Percentiles rank a stretch among this genome's conserved stretches.
These are phyloP conservation scores for Rattus rattus DNA, from an alignment of 2,113 vertebrate species.

Conservation along the genomic window DNA sequence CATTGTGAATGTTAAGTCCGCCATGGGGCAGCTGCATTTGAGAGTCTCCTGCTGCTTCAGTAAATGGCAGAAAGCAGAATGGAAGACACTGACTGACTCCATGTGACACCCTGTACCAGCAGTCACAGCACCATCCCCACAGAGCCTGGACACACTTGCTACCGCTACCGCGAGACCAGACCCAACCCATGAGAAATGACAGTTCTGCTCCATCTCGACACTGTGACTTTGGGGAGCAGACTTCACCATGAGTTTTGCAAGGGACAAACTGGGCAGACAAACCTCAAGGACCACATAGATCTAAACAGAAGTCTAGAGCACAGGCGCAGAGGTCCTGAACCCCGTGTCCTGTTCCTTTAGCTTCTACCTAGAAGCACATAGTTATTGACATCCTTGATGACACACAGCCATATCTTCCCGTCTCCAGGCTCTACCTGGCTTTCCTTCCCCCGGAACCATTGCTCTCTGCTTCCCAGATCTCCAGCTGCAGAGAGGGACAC, in stretches of 20 bases:
- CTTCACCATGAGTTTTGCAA: neutral
- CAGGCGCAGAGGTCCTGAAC: neutral
- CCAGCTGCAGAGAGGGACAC: neutral
- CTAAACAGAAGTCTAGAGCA: neutral
- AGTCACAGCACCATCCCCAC: too few relatives aligned
- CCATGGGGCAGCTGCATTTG: neutral
- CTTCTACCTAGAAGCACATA: neutral
- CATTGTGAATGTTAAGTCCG: neutral
- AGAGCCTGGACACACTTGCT: neutral
- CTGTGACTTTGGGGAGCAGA: neutral
- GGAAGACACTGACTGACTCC: neutral
- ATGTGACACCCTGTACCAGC: too few relatives aligned
- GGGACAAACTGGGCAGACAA: neutral
- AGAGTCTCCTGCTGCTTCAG: neutral
- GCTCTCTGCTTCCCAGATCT: neutral
- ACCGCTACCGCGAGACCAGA: neutral
- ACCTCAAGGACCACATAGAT: neutral
- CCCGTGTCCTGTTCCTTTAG: neutral
- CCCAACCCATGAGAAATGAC: neutral
- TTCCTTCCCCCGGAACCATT: neutral
- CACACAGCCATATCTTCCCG: neutral
- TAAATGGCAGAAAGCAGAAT: neutral
- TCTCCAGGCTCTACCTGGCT: neutral
- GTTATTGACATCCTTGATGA: neutral
- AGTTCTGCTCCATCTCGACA: neutral